Conservation (phyloP, 2,797 vertebrate species). For the Acanthurus lineatus region DNA sequence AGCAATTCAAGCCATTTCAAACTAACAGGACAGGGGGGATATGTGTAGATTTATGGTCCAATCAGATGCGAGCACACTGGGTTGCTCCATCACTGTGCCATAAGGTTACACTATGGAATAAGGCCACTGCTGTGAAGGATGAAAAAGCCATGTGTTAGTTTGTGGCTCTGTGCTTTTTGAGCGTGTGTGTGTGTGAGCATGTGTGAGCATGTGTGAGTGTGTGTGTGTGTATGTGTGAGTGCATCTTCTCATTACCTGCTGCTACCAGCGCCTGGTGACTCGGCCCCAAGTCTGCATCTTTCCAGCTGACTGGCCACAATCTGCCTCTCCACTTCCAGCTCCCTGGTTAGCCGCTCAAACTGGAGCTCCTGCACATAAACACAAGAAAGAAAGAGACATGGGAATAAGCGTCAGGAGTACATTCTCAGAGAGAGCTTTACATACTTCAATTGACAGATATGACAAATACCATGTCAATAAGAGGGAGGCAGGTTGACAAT, state of each 20-base stretch:
- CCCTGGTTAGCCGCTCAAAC: slow-evolving; percentile 98
- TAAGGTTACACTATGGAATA: slow-evolving; percentile 74
- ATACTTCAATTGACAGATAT: slow-evolving; percentile 36
- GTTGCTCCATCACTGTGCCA: slow-evolving; percentile 61
- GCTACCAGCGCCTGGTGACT: slow-evolving; percentile 96
- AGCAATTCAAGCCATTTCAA: slow-evolving; percentile 6
- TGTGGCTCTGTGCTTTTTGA: slow-evolving; percentile 25
- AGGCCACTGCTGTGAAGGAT: slow-evolving; percentile 71
- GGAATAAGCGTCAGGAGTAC: slow-evolving; percentile 32
- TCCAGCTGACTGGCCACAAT: slow-evolving; percentile 99
- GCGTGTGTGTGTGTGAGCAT: slow-evolving; percentile 27
- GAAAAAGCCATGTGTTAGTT: slow-evolving; percentile 72
- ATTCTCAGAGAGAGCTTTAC: slow-evolving; percentile 30
- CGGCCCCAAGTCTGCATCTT: slow-evolving; percentile 97
- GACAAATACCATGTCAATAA: slow-evolving; percentile 50
- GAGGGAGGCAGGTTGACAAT: slow-evolving; percentile 28
- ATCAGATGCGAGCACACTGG: slow-evolving; percentile 33
- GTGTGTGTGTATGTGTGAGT: slow-evolving; percentile 38
- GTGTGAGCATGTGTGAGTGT: slow-evolving; percentile 22
- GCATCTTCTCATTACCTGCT: slow-evolving; percentile 91
- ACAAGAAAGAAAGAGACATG: slow-evolving; percentile 11
- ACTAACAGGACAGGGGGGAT: slow-evolving; percentile 3
- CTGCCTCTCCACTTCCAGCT: slow-evolving; percentile 99
- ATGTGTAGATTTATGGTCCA: slow-evolving; percentile 39
- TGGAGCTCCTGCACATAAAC: slow-evolving; percentile 93